These are phyloP conservation scores for Mylabris phalerata DNA, from an alignment of 1,140 invertebrate species.

Conservation along the genomic window DNA sequence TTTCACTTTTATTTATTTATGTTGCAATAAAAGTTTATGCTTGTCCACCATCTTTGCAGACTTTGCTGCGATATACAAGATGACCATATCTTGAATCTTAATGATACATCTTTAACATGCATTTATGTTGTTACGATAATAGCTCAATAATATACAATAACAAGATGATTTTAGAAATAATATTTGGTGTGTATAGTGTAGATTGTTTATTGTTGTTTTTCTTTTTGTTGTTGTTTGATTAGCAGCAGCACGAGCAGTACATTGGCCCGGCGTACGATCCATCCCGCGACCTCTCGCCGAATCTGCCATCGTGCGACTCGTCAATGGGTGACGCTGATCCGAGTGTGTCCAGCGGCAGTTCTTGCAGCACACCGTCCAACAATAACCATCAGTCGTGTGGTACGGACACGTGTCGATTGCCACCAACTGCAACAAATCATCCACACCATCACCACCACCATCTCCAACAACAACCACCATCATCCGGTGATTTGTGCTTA, in stretches of 20 bases:
- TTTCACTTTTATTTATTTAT: constrained; percentile 1
- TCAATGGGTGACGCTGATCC: constrained; percentile 53
- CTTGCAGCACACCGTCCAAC: constrained; percentile 40
- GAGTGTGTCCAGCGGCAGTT: constrained; percentile 47
- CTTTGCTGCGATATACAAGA: background rate
- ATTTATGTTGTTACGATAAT: constrained; percentile 2
- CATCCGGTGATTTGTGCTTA: constrained; percentile 27
- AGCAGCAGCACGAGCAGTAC: constrained; percentile 55
- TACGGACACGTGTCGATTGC: constrained; percentile 36
- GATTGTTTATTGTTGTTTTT: background rate
- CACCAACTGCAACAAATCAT: constrained; percentile 17
- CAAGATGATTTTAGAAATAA: background rate
- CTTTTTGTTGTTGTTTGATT: constrained; percentile 36
- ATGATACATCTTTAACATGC: constrained; percentile 1
- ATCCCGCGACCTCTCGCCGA: constrained; percentile 62
- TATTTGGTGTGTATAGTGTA: no score
- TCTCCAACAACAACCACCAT: constrained; percentile 33
- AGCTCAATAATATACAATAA: constrained; percentile 8
- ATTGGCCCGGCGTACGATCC: constrained; percentile 61
- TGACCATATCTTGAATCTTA: constrained; percentile 5
- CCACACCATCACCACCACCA: constrained; percentile 9
- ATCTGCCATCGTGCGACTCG: constrained; percentile 54
- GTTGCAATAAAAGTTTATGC: constrained; percentile 2
- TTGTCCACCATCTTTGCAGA: background rate
- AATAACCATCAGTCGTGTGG: constrained; percentile 41